A percentile compares a stretch with the other conserved stretches of the same genome.
These are phyloP conservation scores for Drosophila dunni DNA, from an alignment of 1,140 invertebrate species.

Conservation along the genomic window DNA sequence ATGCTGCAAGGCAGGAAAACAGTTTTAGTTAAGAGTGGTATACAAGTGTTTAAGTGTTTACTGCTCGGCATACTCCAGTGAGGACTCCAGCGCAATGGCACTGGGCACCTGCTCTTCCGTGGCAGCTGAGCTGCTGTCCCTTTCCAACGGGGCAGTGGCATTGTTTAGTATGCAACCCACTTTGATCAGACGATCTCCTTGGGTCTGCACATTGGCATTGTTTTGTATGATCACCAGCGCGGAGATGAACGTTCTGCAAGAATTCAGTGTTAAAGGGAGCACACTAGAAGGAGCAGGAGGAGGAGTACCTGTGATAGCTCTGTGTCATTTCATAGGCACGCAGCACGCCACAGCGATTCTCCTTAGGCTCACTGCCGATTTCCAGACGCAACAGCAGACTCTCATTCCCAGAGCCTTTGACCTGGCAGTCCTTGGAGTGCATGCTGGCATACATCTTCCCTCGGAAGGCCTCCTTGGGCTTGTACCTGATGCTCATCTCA, in stretches of 20 bases:
- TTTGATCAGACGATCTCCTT: slow-evolving; percentile 88
- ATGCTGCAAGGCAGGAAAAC: slow-evolving; percentile 32
- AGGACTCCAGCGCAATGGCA: slow-evolving; percentile 76
- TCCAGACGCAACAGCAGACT: slow-evolving; percentile 64
- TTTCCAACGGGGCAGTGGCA: slow-evolving; percentile 43
- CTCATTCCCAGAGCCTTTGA: slow-evolving; percentile 73
- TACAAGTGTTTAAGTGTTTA: slow-evolving; percentile 25
- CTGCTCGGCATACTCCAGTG: slow-evolving; percentile 73
- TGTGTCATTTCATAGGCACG: slow-evolving; percentile 81
- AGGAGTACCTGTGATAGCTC: slow-evolving; percentile 57
- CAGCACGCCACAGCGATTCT: slow-evolving; percentile 78
- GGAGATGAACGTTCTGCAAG: slow-evolving; percentile 86
- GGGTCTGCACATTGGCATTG: slow-evolving; percentile 88
- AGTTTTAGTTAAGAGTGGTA: neutral
- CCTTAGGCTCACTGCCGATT: slow-evolving; percentile 78
- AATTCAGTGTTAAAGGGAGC: neutral
- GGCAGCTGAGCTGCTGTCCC: slow-evolving; percentile 49
- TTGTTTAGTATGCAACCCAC: slow-evolving; percentile 87
- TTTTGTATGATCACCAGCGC: slow-evolving; percentile 88
- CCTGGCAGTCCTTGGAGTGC: slow-evolving; percentile 86
- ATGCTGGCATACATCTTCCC: slow-evolving; percentile 88
- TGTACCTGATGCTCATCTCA: slow-evolving; percentile 86
- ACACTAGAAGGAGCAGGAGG: neutral
- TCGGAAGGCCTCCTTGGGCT: slow-evolving; percentile 86
- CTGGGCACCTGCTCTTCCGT: slow-evolving; percentile 69